Evolutionary conservation across 2,113 vertebrate genomes (phyloP).

Genomic region (Ibidorhyncha struthersii): DNA sequence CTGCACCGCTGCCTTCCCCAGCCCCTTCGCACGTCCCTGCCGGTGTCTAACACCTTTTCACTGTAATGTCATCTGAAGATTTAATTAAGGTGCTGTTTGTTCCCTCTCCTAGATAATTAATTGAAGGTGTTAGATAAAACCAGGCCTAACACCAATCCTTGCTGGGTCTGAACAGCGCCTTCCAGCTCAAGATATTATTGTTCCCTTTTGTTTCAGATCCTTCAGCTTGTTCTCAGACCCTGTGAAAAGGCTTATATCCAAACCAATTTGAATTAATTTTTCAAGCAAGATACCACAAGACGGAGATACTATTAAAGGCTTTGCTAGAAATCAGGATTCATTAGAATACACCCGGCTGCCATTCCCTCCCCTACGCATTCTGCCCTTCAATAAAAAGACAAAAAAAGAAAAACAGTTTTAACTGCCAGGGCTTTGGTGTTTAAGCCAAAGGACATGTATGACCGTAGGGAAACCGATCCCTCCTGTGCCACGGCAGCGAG

Average conservation of each 20-base stretch:
- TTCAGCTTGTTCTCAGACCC: constrained; percentile 12
- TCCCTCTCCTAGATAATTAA: constrained; percentile 65
- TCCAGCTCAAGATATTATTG: constrained; percentile 47
- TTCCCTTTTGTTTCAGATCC: constrained; percentile 57
- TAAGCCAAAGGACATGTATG: neutral
- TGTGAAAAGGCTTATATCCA: constrained; percentile 42
- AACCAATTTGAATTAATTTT: constrained; percentile 62
- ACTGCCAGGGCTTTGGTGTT: constrained; percentile 10
- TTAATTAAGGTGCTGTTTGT: constrained; percentile 71
- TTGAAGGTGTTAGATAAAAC: constrained; percentile 67
- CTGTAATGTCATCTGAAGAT: constrained; percentile 63
- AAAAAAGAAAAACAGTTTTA: constrained; percentile 1
- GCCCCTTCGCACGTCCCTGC: neutral
- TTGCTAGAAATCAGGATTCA: constrained; percentile 52
- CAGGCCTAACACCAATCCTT: constrained; percentile 12
- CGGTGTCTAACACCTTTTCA: constrained; percentile 59
- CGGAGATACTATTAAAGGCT: constrained; percentile 20
- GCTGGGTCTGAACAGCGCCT: constrained; percentile 11
- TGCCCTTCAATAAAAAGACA: constrained; percentile 23
- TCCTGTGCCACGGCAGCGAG: neutral
- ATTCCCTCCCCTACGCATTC: constrained; percentile 1
- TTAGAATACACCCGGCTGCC: constrained; percentile 11
- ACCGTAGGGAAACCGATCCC: neutral
- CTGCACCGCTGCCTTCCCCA: neutral
- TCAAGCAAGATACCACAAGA: constrained; percentile 45